Evolutionary conservation across 2,888 invertebrate species (phyloP), one percentile per base, ranked within the genome.

Genomic region (Xylocampa areola): DNA sequence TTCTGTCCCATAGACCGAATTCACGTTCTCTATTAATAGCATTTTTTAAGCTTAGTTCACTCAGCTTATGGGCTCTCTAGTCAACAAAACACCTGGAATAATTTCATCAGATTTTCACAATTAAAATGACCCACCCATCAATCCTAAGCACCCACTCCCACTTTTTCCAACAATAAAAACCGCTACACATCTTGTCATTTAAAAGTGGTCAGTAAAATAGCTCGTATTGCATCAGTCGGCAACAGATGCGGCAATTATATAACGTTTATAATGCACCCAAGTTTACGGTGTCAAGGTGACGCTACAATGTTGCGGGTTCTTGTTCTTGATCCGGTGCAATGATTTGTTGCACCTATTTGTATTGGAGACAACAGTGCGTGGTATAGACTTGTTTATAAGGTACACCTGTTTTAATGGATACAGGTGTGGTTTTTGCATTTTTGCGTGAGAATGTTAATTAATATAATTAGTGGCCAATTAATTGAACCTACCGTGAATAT

Each of bases 231-330:
- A 40, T 23, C 49, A 33, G n/a, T 16, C 23, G 25, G 13, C 47
- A 41, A 67, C 58, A 58, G 45, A 57, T 45, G 50, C 25, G n/a
- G 48, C 43, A 55, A 60, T 59, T 74, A 70, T 66, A 60, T 69
- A 75, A 63, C 53, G 25, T 50, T 30, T 51, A 41, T 48, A 68
- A 68, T 63, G 52, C 57, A 64, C 65, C 41, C 74, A 72, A 76
- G 81, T 78, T 78, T 74, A 74, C 78, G 54, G 70, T 81, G 82
- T 82, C 82, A 82, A 82, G 83, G 82, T 76, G 69, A 19, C 39
- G 47, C 29, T 58, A 82, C 81, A 73, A 45, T 74, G 82, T 82
- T 75, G 75, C 69, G 58, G 78, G 65, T 71, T 73, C 58, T 72
- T 73, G 64, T 71, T 73, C 58, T 72, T 73, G 64, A 40, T 50